Percentiles rank a stretch among this genome's conserved stretches.
Evolutionary conservation across 37 sponge, comb jelly and placozoan species (phyloP).

Genomic region (Diacarnus erythraeanus): DNA sequence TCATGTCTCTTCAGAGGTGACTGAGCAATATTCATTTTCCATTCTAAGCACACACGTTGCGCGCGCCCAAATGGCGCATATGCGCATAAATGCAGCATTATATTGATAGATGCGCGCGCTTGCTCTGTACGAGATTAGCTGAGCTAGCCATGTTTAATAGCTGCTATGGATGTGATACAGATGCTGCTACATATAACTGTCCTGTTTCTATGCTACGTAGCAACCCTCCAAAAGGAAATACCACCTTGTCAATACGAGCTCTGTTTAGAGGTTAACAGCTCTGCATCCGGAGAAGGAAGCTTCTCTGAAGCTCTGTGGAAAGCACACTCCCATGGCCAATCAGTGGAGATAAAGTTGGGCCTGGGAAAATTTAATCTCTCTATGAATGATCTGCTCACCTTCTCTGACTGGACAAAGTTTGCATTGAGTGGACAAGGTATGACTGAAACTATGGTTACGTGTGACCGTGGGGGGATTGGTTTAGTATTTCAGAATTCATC

Average conservation of each 20-base stretch:
- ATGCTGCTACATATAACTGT: too few relatives aligned
- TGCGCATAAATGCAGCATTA: too few relatives aligned
- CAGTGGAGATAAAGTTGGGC: neutral
- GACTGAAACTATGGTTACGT: neutral
- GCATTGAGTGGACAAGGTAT: constrained; percentile 27
- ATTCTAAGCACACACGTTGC: too few relatives aligned
- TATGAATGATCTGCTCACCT: neutral
- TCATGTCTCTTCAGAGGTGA: too few relatives aligned
- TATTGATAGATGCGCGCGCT: too few relatives aligned
- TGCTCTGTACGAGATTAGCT: too few relatives aligned
- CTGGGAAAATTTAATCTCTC: neutral
- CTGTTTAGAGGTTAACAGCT: neutral
- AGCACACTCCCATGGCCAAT: neutral
- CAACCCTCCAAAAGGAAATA: too few relatives aligned
- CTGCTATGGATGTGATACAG: too few relatives aligned
- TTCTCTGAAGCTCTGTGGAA: neutral
- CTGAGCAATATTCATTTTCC: too few relatives aligned
- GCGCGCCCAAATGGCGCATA: too few relatives aligned
- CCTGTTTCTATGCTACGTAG: too few relatives aligned
- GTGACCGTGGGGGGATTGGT: constrained; percentile 4
- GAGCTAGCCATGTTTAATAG: too few relatives aligned
- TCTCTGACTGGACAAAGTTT: constrained; percentile 21
- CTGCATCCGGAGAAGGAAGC: neutral
- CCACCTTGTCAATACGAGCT: neutral
- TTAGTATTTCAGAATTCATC: constrained; percentile 12